Base-by-base conservation (phyloP, 53 echinoderm and acorn worm genomes). In the Holothuria scabra region DNA sequence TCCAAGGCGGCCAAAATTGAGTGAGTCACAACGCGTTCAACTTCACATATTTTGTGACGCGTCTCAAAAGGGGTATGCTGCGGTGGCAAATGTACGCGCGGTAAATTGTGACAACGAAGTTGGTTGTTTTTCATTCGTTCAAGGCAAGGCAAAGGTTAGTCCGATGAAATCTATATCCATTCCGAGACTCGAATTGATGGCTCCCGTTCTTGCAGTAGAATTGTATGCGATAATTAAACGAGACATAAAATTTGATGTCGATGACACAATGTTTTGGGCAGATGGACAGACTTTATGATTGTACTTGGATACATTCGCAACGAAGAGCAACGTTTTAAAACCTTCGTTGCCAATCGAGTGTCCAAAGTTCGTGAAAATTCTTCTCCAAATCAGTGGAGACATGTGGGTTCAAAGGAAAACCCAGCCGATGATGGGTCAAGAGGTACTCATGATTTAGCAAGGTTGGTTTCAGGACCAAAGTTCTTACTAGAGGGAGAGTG, bases 91-190 rank as follows among this genome's bases (percentile, higher is more conserved):
- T 58, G 57, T 92, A 20, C 85, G 92, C 49, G 38, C 38, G 13
- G 26, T 78, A n/a, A 59, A 64, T 28, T 57, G 23, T 20, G 46
- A 58, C 14, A 79, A 75, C 8, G 31, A 52, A 11, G 49, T 79
- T 3, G 55, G 64, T 46, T 81, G 88, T n/a, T n/a, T n/a, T 56
- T 59, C 85, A 7, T 88, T 91, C 59, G 82, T 91, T 59, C 57
- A 88, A 59, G 91, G 85, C 4, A 85, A 88, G 82, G 71, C 82
- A 1, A 76, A n/a, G n/a, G n/a, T n/a, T n/a, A n/a, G n/a, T n/a
- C n/a, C n/a, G n/a, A n/a, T n/a, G n/a, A n/a, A n/a, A n/a, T n/a
- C n/a, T n/a, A n/a, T n/a, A n/a, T n/a, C n/a, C n/a, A n/a, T n/a
- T n/a, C n/a, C n/a, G n/a, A n/a, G n/a, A n/a, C n/a, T n/a, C n/a